Evolutionary conservation across 2,113 vertebrate species (phyloP).

Genomic region (Grammomys surdaster): DNA sequence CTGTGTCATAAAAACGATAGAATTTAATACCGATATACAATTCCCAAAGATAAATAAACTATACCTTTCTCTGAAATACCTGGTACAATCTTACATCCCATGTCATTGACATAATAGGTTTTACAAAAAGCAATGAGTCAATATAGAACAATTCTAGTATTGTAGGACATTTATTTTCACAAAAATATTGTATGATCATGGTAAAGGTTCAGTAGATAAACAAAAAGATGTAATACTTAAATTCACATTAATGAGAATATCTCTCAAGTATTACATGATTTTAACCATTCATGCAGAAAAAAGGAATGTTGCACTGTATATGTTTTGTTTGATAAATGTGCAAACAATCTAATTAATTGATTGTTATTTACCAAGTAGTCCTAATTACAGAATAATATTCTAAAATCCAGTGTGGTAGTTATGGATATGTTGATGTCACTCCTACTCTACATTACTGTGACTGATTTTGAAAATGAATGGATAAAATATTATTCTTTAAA

Average conservation of each 20-base stretch:
- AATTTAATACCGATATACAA: not conserved
- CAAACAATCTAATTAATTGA: not conserved
- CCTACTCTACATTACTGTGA: no score
- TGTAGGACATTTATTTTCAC: constrained; percentile 22
- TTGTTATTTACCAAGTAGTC: not conserved
- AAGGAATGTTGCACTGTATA: not conserved
- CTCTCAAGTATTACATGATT: not conserved
- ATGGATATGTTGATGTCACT: not conserved
- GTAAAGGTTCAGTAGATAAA: constrained; percentile 57
- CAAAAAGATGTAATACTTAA: constrained; percentile 29
- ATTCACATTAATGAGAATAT: not conserved
- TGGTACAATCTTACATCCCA: constrained; percentile 29
- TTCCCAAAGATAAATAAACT: constrained; percentile 39
- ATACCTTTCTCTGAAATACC: constrained; percentile 53
- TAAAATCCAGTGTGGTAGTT: not conserved
- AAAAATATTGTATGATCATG: not conserved
- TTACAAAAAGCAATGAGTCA: constrained; percentile 43
- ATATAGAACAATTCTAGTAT: constrained; percentile 47
- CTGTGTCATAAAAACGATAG: constrained; percentile 60
- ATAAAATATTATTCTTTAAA: not conserved
- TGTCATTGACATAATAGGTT: not conserved
- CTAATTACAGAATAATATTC: not conserved
- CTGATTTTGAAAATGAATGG: not conserved
- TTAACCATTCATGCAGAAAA: not conserved
- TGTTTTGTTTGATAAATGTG: not conserved